Conservation (phyloP, 2,113 vertebrate genomes). For the Gopherus flavomarginatus region DNA sequence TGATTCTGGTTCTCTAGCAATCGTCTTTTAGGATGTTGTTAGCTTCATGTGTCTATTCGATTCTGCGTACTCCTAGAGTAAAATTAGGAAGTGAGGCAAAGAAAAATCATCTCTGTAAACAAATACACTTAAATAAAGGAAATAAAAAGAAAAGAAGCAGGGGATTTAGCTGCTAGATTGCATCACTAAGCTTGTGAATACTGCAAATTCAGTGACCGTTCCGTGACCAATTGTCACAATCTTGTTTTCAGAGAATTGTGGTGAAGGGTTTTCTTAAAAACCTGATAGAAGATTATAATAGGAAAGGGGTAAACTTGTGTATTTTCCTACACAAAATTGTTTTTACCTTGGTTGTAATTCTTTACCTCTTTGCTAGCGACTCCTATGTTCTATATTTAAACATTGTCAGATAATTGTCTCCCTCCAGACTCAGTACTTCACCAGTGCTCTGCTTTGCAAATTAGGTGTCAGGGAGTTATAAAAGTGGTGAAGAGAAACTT, state of each 20-base stretch:
- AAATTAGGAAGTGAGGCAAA: rapidly evolving
- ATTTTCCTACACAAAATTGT: rapidly evolving
- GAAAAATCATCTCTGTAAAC: not conserved
- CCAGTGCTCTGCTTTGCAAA: constrained; percentile 36
- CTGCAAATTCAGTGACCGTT: rapidly evolving
- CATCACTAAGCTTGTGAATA: rapidly evolving
- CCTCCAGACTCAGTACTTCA: constrained; percentile 23
- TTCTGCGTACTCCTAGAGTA: rapidly evolving
- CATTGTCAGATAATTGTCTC: constrained; percentile 26
- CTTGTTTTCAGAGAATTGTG: not conserved
- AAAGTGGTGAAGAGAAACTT: not conserved
- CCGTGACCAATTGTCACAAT: rapidly evolving
- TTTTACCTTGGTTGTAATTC: not conserved
- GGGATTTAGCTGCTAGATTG: not conserved
- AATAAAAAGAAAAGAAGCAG: not conserved
- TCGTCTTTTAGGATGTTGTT: rapidly evolving
- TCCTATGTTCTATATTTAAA: not conserved
- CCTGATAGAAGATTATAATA: rapidly evolving
- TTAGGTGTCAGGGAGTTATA: constrained; percentile 44
- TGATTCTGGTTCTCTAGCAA: rapidly evolving
- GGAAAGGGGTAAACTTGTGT: not conserved
- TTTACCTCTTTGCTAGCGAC: not conserved
- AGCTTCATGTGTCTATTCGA: rapidly evolving
- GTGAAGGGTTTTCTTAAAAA: not conserved
- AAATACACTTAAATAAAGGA: rapidly evolving